These are phyloP conservation scores for Ageneiosus marmoratus DNA, from an alignment of 2,113 vertebrate species.

Conservation along the genomic window DNA sequence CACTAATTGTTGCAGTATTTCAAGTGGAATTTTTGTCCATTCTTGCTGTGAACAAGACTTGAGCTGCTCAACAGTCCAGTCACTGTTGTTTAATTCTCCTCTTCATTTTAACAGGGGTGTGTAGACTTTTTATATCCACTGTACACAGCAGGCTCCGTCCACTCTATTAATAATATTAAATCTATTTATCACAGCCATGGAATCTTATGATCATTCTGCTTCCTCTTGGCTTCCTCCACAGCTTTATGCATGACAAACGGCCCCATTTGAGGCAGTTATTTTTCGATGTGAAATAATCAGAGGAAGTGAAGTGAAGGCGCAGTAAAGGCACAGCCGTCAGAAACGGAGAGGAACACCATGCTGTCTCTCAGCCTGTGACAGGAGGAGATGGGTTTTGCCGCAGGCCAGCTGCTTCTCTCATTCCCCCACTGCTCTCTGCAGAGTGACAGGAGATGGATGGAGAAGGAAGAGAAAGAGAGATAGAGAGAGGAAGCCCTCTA, in stretches of 20 bases:
- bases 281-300: conserved; percentile 39
- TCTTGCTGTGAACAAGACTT: no score
- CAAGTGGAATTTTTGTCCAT: no score
- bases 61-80: no score
- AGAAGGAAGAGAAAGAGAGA: conserved; percentile 39
- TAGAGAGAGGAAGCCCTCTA: conserved; percentile 39
- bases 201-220: conserved; percentile 19
- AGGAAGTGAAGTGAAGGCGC: conserved; percentile 35
- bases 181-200: not conserved
- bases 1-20: no score
- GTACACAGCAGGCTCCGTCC: not conserved
- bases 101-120: not conserved
- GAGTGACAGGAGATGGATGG: conserved; percentile 34
- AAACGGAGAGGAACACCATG: conserved; percentile 41
- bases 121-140: not conserved
- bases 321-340: conserved; percentile 41
- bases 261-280: conserved; percentile 31
- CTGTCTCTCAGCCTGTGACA: conserved; percentile 46
- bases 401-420: conserved; percentile 50
- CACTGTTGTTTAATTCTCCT: no score
- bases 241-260: conserved; percentile 29
- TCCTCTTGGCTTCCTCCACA: conserved; percentile 21
- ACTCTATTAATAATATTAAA: conserved; percentile 8
- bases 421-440: conserved; percentile 14
- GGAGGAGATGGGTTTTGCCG: conserved; percentile 53